Percentiles rank a stretch among this genome's conserved stretches.
Conservation (phyloP, 2,888 invertebrate species). For the Pseudococcus jackbeardsleyi region DNA sequence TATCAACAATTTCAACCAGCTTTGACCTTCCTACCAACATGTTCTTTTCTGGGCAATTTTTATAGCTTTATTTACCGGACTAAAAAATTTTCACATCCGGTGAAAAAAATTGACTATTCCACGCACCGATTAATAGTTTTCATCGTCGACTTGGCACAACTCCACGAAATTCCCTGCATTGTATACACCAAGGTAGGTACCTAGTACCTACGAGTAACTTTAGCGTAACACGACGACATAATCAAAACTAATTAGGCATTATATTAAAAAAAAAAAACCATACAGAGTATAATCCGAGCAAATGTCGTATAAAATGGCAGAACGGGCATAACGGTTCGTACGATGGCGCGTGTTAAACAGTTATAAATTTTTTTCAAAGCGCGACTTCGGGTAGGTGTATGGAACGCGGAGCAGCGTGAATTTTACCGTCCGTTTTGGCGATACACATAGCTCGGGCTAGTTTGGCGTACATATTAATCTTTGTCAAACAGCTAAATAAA, state of each 20-base stretch:
- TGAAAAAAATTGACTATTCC: not conserved
- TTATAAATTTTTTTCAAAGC: not conserved
- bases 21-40: not conserved
- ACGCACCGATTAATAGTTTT: not conserved
- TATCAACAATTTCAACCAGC: not conserved
- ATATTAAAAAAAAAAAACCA: not conserved
- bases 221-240: not conserved
- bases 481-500: slow-evolving; percentile 14
- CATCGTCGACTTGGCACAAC: not conserved
- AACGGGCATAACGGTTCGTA: not conserved
- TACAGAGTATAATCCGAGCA: not conserved
- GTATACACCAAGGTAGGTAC: not conserved
- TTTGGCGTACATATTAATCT: slow-evolving; percentile 22
- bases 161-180: not conserved
- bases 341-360: not conserved
- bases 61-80: not conserved
- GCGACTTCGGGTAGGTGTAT: not conserved
- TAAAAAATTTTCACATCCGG: not conserved
- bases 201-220: not conserved
- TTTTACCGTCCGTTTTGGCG: not conserved
- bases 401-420: not conserved
- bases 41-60: not conserved
- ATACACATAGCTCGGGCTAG: not conserved
- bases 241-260: slow-evolving; percentile 26
- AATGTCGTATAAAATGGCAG: not conserved